phyloP scores from a whole-genome alignment of 2,888 invertebrate species.

The Coecobrya sp. region DNA sequence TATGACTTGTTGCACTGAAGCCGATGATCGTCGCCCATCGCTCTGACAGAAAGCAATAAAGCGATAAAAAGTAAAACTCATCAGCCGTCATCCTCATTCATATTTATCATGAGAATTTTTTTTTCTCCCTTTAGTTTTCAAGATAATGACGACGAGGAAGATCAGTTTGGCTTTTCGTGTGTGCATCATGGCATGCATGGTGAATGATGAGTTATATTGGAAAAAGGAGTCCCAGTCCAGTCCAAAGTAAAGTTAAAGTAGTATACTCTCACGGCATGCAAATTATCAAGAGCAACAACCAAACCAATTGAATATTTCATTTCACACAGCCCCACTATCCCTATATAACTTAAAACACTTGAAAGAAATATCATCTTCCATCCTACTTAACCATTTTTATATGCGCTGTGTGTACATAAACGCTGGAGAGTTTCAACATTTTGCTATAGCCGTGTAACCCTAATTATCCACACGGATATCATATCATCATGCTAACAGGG shows the following conservation, averaged over 20 bases:
- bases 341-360: not conserved
- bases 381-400: not conserved
- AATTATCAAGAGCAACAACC: not conserved
- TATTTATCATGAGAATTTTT: conserved; percentile 44
- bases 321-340: not conserved
- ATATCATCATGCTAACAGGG: conserved; percentile 28
- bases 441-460: not conserved
- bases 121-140: not conserved
- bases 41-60: not conserved
- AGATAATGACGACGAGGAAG: conserved; percentile 30
- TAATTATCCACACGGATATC: conserved; percentile 6
- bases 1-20: not conserved
- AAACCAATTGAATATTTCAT: not conserved
- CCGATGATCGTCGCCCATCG: not conserved
- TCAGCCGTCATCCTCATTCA: conserved; percentile 21
- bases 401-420: too few species aligned
- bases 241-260: conserved; percentile 23
- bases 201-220: not conserved
- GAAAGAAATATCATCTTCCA: not conserved
- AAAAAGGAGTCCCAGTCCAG: not conserved
- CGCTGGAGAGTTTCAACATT: too few species aligned
- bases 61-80: conserved; percentile 42
- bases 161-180: conserved; percentile 23
- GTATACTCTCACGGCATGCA: conserved; percentile 8
- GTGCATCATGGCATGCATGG: not conserved